phyloP scores from a whole-genome alignment of 2,797 vertebrate species.

The Gymnoscopelus microlampas region DNA sequence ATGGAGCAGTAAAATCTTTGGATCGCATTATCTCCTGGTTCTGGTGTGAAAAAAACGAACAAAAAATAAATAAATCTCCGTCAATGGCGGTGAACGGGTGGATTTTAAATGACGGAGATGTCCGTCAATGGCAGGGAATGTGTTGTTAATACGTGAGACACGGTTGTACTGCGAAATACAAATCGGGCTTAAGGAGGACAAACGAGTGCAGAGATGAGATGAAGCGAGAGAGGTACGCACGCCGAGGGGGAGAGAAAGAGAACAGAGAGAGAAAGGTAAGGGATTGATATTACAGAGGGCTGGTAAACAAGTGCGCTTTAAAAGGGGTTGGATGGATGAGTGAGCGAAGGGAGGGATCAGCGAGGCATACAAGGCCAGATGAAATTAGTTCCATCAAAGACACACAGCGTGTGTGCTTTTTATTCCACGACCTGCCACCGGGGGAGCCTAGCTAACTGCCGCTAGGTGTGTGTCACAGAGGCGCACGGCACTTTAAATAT shows the following conservation, averaged over 20 bases:
- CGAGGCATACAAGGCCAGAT: slow-evolving; percentile 75
- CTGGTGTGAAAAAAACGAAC: no score
- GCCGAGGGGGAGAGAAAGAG: slow-evolving; percentile 7
- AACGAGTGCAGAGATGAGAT: slow-evolving; percentile 39
- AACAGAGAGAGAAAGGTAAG: slow-evolving; percentile 20
- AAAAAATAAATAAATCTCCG: no score
- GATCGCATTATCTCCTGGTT: no score
- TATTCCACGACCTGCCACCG: slow-evolving; percentile 75
- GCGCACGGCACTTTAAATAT: slow-evolving; percentile 79
- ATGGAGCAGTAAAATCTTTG: no score
- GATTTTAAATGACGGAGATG: no score
- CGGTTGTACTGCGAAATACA: background rate
- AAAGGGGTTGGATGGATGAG: slow-evolving; percentile 5
- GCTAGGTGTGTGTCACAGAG: slow-evolving; percentile 68
- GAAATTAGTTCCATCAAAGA: slow-evolving; percentile 81
- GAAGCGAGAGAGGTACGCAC: slow-evolving; percentile 20
- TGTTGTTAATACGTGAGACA: slow-evolving; percentile 11
- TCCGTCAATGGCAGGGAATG: no score
- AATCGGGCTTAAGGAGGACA: slow-evolving; percentile 59
- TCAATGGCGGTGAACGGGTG: no score
- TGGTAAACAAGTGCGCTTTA: no score
- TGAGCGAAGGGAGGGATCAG: slow-evolving; percentile 38
- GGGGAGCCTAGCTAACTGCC: slow-evolving; percentile 57
- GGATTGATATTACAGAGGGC: background rate
- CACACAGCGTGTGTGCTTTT: slow-evolving; percentile 79